A percentile compares a stretch with the other conserved stretches of the same genome.
These are phyloP conservation scores for Falco naumanni DNA, from an alignment of 2,797 vertebrate genomes.

Conservation along the genomic window DNA sequence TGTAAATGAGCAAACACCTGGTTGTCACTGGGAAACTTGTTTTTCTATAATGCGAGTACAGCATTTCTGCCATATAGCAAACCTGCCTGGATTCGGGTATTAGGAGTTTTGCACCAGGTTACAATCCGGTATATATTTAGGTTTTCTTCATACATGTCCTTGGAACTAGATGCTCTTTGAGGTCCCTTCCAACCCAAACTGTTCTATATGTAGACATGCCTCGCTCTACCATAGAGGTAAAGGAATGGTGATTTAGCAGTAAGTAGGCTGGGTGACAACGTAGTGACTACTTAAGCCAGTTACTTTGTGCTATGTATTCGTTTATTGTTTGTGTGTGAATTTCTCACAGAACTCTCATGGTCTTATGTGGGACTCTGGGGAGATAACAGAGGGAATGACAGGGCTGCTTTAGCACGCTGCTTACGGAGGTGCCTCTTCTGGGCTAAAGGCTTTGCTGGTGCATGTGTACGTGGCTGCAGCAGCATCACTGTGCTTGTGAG, in stretches of 20 bases:
- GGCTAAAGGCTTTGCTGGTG: background rate
- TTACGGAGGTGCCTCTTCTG: background rate
- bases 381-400: background rate
- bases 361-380: background rate
- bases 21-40: background rate
- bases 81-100: background rate
- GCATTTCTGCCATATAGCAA: background rate
- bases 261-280: background rate
- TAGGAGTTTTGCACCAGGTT: background rate
- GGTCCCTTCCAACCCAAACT: no score
- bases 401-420: background rate
- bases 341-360: background rate
- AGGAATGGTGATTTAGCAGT: background rate
- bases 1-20: background rate
- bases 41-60: background rate
- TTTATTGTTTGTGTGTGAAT: background rate
- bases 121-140: background rate
- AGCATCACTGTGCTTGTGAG: background rate
- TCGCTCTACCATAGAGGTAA: background rate
- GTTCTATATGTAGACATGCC: no score
- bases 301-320: background rate
- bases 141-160: background rate
- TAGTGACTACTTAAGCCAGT: background rate
- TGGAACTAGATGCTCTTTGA: no score
- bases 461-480: fast-evolving